Evolutionary conservation across 2,113 vertebrate species (phyloP).

Genomic region (Accipiter cooperii): DNA sequence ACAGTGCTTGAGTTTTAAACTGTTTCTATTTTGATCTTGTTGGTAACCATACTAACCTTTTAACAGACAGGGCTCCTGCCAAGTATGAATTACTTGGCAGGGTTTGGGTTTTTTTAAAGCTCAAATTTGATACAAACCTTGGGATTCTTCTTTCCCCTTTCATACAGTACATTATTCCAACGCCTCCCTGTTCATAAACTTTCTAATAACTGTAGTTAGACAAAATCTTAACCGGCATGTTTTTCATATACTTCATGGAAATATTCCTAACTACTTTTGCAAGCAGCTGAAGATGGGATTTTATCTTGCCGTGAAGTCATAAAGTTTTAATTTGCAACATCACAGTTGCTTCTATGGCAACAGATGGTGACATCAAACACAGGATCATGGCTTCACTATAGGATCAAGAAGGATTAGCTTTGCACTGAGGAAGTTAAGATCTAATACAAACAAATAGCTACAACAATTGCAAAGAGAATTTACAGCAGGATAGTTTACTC

Average conservation of each 20-base stretch:
- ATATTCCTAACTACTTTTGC: neutral
- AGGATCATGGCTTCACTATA: slow-evolving; percentile 24
- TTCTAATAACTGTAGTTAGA: neutral
- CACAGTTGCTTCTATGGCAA: slow-evolving; percentile 39
- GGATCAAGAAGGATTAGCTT: slow-evolving; percentile 49
- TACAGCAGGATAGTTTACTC: neutral
- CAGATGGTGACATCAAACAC: slow-evolving; percentile 57
- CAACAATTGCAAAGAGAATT: slow-evolving; percentile 15
- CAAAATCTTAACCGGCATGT: neutral
- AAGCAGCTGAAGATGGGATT: neutral
- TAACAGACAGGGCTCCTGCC: neutral
- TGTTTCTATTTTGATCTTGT: neutral
- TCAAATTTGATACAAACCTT: neutral
- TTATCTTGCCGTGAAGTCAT: neutral
- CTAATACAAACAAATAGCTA: slow-evolving; percentile 50
- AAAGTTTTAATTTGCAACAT: slow-evolving; percentile 19
- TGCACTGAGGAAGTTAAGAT: slow-evolving; percentile 35
- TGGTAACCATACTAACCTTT: neutral
- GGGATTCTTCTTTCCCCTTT: neutral
- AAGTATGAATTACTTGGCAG: neutral
- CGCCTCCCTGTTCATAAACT: neutral
- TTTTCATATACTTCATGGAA: neutral
- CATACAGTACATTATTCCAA: neutral
- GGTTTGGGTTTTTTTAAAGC: neutral
- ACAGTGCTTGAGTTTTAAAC: neutral